These are phyloP conservation scores for Heliconius cydno DNA, from an alignment of 2,888 invertebrate species.

Conservation along the genomic window DNA sequence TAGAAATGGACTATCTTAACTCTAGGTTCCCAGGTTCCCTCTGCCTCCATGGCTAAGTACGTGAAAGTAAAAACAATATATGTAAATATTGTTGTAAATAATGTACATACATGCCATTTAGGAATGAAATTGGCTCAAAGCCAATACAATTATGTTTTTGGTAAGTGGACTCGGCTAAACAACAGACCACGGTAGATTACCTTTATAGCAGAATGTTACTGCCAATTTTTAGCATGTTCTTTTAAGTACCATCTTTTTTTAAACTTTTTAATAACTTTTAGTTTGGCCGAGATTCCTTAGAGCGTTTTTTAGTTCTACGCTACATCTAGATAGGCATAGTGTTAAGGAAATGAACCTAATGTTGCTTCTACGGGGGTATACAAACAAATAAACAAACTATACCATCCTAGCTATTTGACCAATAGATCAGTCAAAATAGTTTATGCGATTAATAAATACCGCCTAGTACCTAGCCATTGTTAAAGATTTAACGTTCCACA, in stretches of 20 bases:
- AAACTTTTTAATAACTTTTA: background rate
- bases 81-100: constrained; percentile 7
- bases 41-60: too few species aligned
- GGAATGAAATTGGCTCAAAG: constrained; percentile 75
- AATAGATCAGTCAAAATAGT: background rate
- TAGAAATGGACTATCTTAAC: too few species aligned
- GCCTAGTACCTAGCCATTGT: background rate
- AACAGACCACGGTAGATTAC: constrained; percentile 51
- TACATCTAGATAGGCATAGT: background rate
- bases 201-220: constrained; percentile 47
- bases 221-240: constrained; percentile 43
- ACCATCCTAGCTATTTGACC: background rate
- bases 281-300: background rate
- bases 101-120: constrained; percentile 60
- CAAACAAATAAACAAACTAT: background rate
- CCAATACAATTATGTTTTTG: constrained; percentile 73
- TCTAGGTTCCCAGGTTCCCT: too few species aligned
- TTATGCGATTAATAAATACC: background rate
- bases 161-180: constrained; percentile 56
- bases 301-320: background rate
- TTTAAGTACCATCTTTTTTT: background rate
- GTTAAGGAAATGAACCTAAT: background rate
- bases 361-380: too few species aligned
- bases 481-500: background rate
- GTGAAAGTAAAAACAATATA: background rate